Evolutionary conservation across 2,797 vertebrate genomes (phyloP), one percentile per base, ranked within the genome.

Genomic region (Distichodus sexfasciatus): DNA sequence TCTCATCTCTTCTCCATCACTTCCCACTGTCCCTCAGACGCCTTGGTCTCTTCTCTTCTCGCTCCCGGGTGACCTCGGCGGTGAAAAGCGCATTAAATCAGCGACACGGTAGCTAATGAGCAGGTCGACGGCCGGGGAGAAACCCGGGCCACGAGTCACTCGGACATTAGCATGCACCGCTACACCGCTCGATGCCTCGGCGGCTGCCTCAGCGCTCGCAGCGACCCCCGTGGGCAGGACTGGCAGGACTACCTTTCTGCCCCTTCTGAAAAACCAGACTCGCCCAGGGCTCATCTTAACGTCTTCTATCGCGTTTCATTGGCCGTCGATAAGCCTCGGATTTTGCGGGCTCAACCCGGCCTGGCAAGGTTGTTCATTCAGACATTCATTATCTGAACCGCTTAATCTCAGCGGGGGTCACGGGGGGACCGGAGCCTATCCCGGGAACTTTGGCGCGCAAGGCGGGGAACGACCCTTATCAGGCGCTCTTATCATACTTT

Each of bases 131-230:
- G n/a, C n/a, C n/a, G n/a, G n/a, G 6, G 24, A 3, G 40, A 19
- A 26, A 41, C 12, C 6, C 4, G 41, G 41, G 41, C n/a, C 19
- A 19, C 14, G 9, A 31, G 11, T 15, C 24, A 3, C 12, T 69
- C 9, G 11, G 19, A 17, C 50, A 67, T 71, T 51, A 74, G 57
- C 66, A 71, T 74, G 67, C 43, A 29, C 4, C 2, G n/a, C 57
- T 74, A 71, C 43, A 29, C 4, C 2, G n/a, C 57, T 74, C 62
- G 11, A 62, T 74, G 40, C 1, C 0, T 33, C 21, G 6, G 14
- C 19, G 26, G 71, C 67, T 53, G 58, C 58, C 43, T 71, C 67
- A 77, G 67, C 71, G 59, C 12, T 51, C 54, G 78, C 64, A 60
- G 63, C 48, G 62, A 8, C 19, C 46, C 46, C 10, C 1, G 24